Conservation (phyloP, 2,888 invertebrate genomes). For the Macaria notata region DNA sequence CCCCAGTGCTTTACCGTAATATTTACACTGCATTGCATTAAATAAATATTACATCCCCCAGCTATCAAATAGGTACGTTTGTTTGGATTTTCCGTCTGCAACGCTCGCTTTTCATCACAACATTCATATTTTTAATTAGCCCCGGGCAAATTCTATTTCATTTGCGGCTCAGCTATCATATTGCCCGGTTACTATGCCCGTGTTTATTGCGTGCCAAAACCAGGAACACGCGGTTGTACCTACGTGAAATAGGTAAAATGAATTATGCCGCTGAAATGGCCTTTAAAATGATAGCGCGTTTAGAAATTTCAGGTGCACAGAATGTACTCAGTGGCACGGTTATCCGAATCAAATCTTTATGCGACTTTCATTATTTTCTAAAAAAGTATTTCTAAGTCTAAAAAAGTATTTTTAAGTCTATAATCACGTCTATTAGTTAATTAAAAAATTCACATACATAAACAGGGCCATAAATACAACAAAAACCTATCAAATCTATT, state of each 20-base stretch:
- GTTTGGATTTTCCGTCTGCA: slow-evolving; percentile 42
- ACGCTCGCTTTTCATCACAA: slow-evolving; percentile 47
- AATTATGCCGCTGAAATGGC: slow-evolving; percentile 53
- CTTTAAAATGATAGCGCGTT: slow-evolving; percentile 55
- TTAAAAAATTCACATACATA: too few species aligned
- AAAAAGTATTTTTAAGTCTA: too few species aligned
- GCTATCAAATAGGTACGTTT: slow-evolving; percentile 30
- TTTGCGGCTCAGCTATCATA: slow-evolving; percentile 59
- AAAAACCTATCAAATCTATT: too few species aligned
- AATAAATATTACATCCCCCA: slow-evolving; percentile 31
- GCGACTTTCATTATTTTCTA: too few species aligned
- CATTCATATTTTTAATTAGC: slow-evolving; percentile 66
- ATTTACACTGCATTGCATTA: slow-evolving; percentile 20
- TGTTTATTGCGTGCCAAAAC: slow-evolving; percentile 68
- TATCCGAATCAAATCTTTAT: slow-evolving; percentile 1
- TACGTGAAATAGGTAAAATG: slow-evolving; percentile 49
- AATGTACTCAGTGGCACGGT: neutral
- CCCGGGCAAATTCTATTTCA: slow-evolving; percentile 68
- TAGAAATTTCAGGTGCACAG: slow-evolving; percentile 25
- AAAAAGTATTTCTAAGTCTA: too few species aligned
- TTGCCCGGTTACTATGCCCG: slow-evolving; percentile 23
- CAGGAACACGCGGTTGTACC: slow-evolving; percentile 62
- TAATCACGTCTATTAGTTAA: too few species aligned
- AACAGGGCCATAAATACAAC: too few species aligned
- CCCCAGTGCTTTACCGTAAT: neutral